Evolutionary conservation across 2,797 vertebrate species (phyloP).

Genomic region (Limosa lapponica): DNA sequence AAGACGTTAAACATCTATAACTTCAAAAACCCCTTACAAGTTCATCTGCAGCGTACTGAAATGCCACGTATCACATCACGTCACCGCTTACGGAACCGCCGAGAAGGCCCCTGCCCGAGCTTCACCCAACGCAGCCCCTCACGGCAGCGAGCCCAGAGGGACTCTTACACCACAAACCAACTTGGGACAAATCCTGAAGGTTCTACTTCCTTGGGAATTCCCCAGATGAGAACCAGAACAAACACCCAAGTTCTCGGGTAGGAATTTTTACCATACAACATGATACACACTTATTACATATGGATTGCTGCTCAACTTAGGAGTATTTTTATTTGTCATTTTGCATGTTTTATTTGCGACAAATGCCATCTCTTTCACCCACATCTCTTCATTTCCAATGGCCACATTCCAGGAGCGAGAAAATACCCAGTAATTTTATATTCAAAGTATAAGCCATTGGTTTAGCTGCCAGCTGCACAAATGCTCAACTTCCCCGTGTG

Average conservation of each 20-base stretch:
- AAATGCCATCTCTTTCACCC: slow-evolving; percentile 4
- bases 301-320: not conserved
- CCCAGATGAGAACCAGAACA: not conserved
- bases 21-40: not conserved
- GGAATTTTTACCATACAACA: not conserved
- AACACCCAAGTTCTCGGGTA: rapidly evolving
- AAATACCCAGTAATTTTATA: not conserved
- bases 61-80: rapidly evolving
- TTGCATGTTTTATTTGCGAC: not conserved
- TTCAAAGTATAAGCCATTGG: slow-evolving; percentile 50
- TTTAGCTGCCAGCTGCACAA: slow-evolving; percentile 67
- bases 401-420: slow-evolving; percentile 19
- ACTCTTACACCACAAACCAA: not conserved
- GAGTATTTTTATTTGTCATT: not conserved
- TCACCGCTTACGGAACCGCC: rapidly evolving
- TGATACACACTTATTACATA: not conserved
- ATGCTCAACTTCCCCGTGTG: slow-evolving; percentile 61
- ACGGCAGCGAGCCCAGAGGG: not conserved
- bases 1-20: not conserved
- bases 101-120: not conserved
- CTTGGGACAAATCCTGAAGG: not conserved
- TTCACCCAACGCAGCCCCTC: not conserved
- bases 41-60: not conserved
- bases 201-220: not conserved
- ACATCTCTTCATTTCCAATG: slow-evolving; percentile 27